Percentiles rank a stretch among this genome's conserved stretches.
phyloP scores from a whole-genome alignment of 2,797 vertebrate genomes.

The Cygnus olor region DNA sequence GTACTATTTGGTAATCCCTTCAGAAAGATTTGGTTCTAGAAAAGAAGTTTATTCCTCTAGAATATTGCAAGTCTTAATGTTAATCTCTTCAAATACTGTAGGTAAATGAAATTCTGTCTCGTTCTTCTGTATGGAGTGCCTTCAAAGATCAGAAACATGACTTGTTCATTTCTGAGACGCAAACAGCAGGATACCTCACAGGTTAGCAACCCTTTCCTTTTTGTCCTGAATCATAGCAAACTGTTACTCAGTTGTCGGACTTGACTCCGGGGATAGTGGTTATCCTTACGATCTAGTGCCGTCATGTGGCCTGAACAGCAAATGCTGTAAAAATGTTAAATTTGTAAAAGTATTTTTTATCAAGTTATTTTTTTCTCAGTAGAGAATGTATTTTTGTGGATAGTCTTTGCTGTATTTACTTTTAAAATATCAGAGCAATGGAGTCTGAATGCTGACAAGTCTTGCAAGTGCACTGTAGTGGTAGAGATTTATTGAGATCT shows the following conservation, averaged over 20 bases:
- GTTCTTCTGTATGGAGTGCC: conserved; percentile 98
- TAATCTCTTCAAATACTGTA: conserved; percentile 62
- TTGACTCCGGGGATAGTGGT: neutral
- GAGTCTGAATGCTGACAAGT: neutral
- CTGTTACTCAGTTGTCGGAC: neutral
- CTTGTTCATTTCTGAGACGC: conserved; percentile 98
- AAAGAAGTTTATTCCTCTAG: neutral
- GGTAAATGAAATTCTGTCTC: conserved; percentile 98
- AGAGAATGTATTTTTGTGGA: neutral
- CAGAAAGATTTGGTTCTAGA: neutral
- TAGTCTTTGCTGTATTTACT: neutral
- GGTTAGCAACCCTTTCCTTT: conserved; percentile 78
- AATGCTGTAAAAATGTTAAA: neutral
- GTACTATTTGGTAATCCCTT: neutral
- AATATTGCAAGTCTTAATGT: neutral
- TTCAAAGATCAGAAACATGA: conserved; percentile 99
- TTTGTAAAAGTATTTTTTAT: neutral
- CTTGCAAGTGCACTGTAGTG: neutral
- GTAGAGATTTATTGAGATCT: neutral
- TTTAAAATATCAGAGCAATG: neutral
- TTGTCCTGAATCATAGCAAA: neutral
- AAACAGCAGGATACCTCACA: conserved; percentile 96
- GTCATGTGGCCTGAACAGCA: neutral
- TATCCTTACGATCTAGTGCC: neutral
- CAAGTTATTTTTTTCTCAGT: neutral